Conservation (phyloP, 2,113 vertebrate genomes). For the Dendrocopos noguchii region DNA sequence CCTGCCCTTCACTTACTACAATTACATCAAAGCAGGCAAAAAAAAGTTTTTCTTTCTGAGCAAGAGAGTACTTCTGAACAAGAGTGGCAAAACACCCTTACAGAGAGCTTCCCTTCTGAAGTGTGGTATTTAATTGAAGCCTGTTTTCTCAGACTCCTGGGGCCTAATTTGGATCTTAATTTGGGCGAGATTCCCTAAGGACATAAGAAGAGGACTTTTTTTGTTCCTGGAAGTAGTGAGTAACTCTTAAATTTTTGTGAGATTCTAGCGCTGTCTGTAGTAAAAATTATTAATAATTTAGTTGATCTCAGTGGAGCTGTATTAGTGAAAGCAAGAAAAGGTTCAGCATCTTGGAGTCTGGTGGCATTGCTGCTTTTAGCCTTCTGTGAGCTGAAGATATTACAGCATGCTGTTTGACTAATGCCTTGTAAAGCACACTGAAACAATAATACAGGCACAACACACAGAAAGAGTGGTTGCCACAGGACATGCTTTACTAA, state of each 20-base stretch:
- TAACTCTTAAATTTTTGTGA: not conserved
- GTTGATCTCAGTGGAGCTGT: not conserved
- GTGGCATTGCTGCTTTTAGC: conserved; percentile 3
- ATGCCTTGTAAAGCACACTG: not conserved
- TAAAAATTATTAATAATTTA: not conserved
- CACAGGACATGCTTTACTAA: not conserved
- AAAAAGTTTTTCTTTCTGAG: not conserved
- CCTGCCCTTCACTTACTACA: not conserved
- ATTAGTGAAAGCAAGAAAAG: not conserved
- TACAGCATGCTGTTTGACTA: not conserved
- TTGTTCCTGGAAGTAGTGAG: not conserved
- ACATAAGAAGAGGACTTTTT: not conserved
- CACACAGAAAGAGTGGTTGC: not conserved
- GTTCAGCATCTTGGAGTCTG: not conserved
- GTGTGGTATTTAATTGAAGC: not conserved
- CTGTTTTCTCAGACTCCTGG: not conserved
- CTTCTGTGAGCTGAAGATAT: not conserved
- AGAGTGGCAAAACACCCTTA: not conserved
- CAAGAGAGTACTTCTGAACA: not conserved
- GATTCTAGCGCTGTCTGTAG: not conserved
- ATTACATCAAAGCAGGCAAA: not conserved
- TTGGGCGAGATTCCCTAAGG: not conserved
- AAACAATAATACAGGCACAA: not conserved
- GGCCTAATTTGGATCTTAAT: not conserved
- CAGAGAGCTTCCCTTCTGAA: not conserved